Conservation (phyloP, 2,888 invertebrate genomes). For the Caradrina kadenii region DNA sequence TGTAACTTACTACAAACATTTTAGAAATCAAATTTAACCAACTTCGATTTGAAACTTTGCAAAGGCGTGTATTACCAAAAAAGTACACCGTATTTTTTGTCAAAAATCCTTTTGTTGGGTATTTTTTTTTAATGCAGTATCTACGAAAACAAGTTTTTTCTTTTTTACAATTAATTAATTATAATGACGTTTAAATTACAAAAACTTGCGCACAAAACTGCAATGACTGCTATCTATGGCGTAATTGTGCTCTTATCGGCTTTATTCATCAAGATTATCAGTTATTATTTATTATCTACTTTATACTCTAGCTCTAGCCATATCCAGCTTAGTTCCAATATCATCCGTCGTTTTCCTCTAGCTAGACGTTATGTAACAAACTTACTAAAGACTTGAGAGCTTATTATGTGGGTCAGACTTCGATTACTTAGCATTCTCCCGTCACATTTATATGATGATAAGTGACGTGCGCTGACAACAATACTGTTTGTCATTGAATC, state of each 20-base stretch:
- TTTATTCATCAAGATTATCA: conserved; percentile 5
- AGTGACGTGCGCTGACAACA: conserved; percentile 41
- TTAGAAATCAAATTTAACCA: too few species aligned
- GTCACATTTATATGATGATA: conserved; percentile 36
- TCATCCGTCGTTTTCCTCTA: conserved; percentile 20
- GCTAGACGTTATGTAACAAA: not conserved
- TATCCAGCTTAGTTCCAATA: not conserved
- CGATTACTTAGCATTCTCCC: conserved; percentile 20
- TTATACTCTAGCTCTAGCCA: not conserved
- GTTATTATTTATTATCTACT: not conserved
- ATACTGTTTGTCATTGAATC: conserved; percentile 52
- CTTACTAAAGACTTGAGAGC: conserved; percentile 11
- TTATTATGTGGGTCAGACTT: conserved; percentile 23
- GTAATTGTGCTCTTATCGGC: not conserved
- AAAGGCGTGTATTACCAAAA: too few species aligned
- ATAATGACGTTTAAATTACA: not conserved
- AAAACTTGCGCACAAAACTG: conserved; percentile 6
- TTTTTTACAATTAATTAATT: not conserved
- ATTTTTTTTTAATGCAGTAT: too few species aligned
- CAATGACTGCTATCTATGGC: not conserved
- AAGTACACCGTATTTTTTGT: too few species aligned
- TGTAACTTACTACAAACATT: too few species aligned
- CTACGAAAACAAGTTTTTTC: too few species aligned
- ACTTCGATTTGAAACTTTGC: too few species aligned
- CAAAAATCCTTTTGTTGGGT: too few species aligned